Base-by-base conservation (phyloP, 2,113 vertebrate species). In the Vidua chalybeata region DNA sequence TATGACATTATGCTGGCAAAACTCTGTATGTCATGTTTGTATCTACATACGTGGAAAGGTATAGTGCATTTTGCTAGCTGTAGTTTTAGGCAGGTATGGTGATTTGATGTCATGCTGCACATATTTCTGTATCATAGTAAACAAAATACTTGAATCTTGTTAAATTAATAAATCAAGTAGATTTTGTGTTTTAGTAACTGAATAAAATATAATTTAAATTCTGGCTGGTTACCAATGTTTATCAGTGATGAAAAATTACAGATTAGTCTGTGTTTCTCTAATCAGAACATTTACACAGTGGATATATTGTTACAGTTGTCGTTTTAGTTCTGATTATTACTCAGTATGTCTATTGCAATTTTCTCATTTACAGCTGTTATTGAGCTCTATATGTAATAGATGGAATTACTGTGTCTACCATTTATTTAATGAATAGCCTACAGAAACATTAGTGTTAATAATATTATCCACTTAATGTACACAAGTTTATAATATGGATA, bases 301-400 rank as follows among this genome's bases (percentile, higher is more conserved):
- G 91, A 94, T 94, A 74, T 92, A 96, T 97, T 94, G 95, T 95
- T 96, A 93, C 95, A 93, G 95, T 97, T 96, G 88, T 95, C 3
- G 28, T 84, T 91, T 96, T 92, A 95, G 90, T 96, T 96, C 63
- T 94, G 89, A 97, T 96, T 95, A 96, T 96, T 95, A 93, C 94
- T 97, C 94, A 96, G 64, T 93, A 61, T 95, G 96, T 95, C 96
- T 93, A 37, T 64, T 91, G 78, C 75, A 91, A 84, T 96, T 91
- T 96, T 93, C 92, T 93, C 90, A 93, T 97, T 97, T 96, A 72
- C 86, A 90, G 86, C 45, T 92, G 78, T 95, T 96, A 92, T 48
- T 96, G 96, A 96, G 64, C 56, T 90, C 41, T 45, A 4, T 33
- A 69, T 86, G 73, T 97, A 96, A 95, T 95, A 90, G 56, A 94